Percentiles rank a stretch among this genome's conserved stretches.
Conservation (phyloP, 2,113 vertebrate genomes). For the Sphyrna mokarran region DNA sequence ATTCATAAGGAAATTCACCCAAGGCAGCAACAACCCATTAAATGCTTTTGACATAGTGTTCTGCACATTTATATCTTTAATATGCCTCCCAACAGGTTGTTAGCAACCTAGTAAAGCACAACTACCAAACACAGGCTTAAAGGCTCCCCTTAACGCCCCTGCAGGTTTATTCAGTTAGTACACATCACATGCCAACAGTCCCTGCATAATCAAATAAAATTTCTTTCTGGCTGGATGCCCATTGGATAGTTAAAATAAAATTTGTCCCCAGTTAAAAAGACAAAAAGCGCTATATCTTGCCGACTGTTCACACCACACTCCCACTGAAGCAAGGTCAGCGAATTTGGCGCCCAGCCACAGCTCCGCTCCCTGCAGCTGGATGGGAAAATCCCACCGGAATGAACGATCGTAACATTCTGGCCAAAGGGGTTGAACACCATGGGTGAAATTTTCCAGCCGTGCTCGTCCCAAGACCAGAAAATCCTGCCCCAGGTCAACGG, state of each 20-base stretch:
- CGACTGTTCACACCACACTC: too few relatives aligned
- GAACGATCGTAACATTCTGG: too few relatives aligned
- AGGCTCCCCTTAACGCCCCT: background rate
- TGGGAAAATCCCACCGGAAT: too few relatives aligned
- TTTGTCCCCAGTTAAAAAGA: background rate
- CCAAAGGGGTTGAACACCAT: background rate
- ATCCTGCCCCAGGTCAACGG: too few relatives aligned
- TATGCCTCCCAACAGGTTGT: background rate
- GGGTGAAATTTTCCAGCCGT: background rate
- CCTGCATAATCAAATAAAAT: background rate
- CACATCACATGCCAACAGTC: background rate
- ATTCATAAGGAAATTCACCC: conserved; percentile 25
- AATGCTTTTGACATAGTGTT: background rate
- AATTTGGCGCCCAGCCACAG: too few relatives aligned
- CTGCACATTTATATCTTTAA: background rate
- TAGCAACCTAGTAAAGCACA: background rate
- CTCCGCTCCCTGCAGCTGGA: too few relatives aligned
- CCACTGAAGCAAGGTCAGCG: too few relatives aligned
- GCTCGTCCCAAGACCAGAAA: too few relatives aligned
- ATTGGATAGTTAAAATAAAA: background rate
- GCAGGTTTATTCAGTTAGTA: background rate
- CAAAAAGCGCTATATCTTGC: too few relatives aligned
- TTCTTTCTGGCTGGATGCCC: background rate
- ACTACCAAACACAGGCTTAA: background rate
- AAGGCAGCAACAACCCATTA: background rate